Base-by-base conservation (phyloP, 2,888 invertebrate genomes). In the Drosophila macrospina region DNA sequence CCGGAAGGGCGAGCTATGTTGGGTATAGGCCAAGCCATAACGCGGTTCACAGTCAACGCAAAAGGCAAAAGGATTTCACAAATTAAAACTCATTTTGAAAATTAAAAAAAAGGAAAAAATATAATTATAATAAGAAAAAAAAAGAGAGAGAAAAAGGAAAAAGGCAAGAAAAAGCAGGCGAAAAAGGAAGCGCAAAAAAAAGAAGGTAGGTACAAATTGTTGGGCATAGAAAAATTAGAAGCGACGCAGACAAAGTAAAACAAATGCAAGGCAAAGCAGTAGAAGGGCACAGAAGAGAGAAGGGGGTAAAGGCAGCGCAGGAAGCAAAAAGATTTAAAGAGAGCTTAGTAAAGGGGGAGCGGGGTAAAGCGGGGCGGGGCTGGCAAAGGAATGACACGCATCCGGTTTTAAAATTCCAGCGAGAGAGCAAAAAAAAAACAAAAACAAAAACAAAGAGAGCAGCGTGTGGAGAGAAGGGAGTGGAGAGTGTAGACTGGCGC, bases 351-450 rank as follows among this genome's bases (percentile, higher is more conserved):
- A 32, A 6, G 11, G 24, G 7, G n/a, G 32, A 0, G 13, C 8
- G 28, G 28, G 2, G n/a, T 0, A n/a, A 26, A 8, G 13, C 20
- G 20, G 20, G 20, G 20, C 20, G 20, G 20, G 2, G 20, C 20
- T 20, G 16, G 30, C 36, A 57, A 56, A 55, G 63, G 61, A 64
- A 74, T 75, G 75, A 76, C 80, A 74, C 78, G 84, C 88, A 89
- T 86, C 86, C 87, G 89, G 88, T 88, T 80, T 80, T 78, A 69
- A 86, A 85, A 88, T 88, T 86, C 88, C 88, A 85, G 6, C 13
- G 7, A 37, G 32, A 42, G 51, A 11, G 13, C 24, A 20, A 11
- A 11, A 36, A 0, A 20, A n/a, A 1, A 16, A n/a, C n/a, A n/a
- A 32, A 11, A 44, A 30, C 34, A 45, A 39, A 28, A 59, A 55